Evolutionary conservation across 2,113 vertebrate genomes (phyloP).

Genomic region (Poicephalus meyeri): DNA sequence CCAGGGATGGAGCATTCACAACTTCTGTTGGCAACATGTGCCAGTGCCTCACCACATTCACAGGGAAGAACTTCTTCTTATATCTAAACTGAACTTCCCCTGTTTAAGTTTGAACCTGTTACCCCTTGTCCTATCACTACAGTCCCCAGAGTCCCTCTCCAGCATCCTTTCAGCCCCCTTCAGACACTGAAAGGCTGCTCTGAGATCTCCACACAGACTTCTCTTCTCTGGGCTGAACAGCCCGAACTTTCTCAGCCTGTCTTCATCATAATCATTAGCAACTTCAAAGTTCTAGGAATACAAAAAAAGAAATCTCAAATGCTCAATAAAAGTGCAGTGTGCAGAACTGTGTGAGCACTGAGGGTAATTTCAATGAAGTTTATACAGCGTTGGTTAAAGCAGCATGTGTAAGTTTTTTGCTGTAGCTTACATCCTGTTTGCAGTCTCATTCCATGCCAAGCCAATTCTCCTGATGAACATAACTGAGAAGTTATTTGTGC

Average conservation of each 20-base stretch:
- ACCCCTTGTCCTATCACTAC: background rate
- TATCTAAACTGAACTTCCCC: background rate
- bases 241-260: background rate
- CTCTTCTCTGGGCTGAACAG: background rate
- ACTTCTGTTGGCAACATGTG: background rate
- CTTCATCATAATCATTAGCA: background rate
- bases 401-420: background rate
- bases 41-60: background rate
- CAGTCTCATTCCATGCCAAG: background rate
- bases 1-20: background rate
- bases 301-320: background rate
- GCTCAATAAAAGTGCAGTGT: background rate
- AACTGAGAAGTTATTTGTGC: conserved; percentile 2
- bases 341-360: background rate
- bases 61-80: background rate
- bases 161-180: background rate
- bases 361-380: background rate
- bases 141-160: background rate
- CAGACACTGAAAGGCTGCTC: background rate
- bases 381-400: background rate
- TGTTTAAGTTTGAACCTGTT: background rate
- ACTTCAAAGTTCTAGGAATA: background rate
- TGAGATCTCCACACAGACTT: background rate
- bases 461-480: conserved; percentile 6
- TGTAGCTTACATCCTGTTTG: background rate